Evolutionary conservation across 1,140 invertebrate species (phyloP), one percentile per base, ranked within the genome.

Genomic region (Hestina assimilis): DNA sequence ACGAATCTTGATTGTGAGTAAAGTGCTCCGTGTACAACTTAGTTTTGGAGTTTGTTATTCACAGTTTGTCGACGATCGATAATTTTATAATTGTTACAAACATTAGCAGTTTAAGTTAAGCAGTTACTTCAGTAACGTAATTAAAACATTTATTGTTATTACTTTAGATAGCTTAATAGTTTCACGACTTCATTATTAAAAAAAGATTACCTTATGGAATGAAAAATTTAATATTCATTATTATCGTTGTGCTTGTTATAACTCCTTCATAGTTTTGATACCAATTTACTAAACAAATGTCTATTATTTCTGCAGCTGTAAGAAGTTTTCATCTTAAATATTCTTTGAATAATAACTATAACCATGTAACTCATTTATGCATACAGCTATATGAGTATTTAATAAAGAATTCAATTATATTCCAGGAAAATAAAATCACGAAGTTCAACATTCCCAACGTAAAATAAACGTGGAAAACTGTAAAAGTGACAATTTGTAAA

Each of bases 381-480:
- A n/a, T n/a, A n/a, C n/a, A n/a, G n/a, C n/a, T n/a, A n/a, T n/a
- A n/a, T n/a, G n/a, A n/a, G n/a, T n/a, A n/a, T n/a, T n/a, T n/a
- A n/a, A n/a, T n/a, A n/a, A n/a, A n/a, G n/a, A n/a, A 31, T 11
- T 11, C n/a, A 2, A 0, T 5, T 11, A 2, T 3, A n/a, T n/a
- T 11, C 40, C 5, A n/a, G 12, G 12, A 28, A 28, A 28, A 7
- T 38, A 19, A 38, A 19, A 17, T 38, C 19, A 8, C 17, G 19
- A 19, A 38, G 17, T 38, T 15, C 4, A 35, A 38, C 15, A 38
- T 15, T 19, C 7, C 6, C 17, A 38, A 19, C 15, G 33, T 38
- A 35, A 26, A 57, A 57, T 48, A 38, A 38, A 19, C 15, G 33
- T 38, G 33, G 38, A 57, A 57, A 57, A 57, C 45, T 57, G 41